These are phyloP conservation scores for Pedicia rivosa DNA, from an alignment of 2,888 invertebrate genomes.

Conservation along the genomic window DNA sequence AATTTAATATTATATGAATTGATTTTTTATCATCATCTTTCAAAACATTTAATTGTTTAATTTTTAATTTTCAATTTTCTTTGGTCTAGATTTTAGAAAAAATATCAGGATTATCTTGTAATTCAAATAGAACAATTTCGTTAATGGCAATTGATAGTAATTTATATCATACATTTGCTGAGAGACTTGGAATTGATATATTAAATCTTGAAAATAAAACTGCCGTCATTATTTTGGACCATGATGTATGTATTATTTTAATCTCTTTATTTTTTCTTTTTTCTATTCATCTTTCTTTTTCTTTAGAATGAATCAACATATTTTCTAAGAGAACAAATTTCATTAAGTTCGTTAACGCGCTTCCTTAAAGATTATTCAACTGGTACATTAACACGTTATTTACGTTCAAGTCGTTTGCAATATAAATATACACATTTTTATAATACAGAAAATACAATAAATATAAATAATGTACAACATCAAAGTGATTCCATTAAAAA, in stretches of 20 bases:
- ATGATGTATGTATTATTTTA: constrained; percentile 35
- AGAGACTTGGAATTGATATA: constrained; percentile 55
- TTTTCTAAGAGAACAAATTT: constrained; percentile 9
- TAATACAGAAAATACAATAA: neutral
- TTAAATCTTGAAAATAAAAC: constrained; percentile 41
- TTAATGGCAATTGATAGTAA: constrained; percentile 60
- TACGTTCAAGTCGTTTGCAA: constrained; percentile 6
- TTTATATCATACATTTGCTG: constrained; percentile 54
- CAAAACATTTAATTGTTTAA: neutral
- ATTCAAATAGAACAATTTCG: constrained; percentile 40
- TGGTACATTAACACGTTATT: constrained; percentile 6
- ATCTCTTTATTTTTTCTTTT: neutral
- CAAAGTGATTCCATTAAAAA: neutral
- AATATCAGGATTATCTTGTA: constrained; percentile 33
- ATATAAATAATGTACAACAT: neutral
- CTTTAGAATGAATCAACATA: constrained; percentile 49
- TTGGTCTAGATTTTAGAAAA: neutral
- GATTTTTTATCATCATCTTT: too few relatives aligned
- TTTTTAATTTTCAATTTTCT: neutral
- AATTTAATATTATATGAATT: too few relatives aligned
- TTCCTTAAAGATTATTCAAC: constrained; percentile 11
- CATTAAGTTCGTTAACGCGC: constrained; percentile 6
- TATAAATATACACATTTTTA: constrained; percentile 9
- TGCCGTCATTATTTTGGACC: constrained; percentile 52
- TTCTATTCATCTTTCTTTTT: constrained; percentile 11